Evolutionary conservation across 1,140 invertebrate species (phyloP).

Genomic region (Drosophila lacteicornis): DNA sequence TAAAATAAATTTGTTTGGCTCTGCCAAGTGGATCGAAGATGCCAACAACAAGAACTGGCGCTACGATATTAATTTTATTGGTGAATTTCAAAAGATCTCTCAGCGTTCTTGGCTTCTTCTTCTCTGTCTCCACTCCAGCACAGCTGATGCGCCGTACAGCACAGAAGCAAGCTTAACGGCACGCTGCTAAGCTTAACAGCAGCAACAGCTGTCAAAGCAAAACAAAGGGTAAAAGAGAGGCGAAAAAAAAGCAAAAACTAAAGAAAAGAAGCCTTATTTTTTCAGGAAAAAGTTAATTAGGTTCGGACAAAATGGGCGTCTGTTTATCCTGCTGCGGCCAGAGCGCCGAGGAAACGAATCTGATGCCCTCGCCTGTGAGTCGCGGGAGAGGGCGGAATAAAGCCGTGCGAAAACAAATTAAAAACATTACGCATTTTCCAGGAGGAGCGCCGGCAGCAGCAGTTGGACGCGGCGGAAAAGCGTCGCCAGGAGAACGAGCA

Average conservation of each 20-base stretch:
- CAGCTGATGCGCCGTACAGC: conserved; percentile 43
- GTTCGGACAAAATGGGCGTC: conserved; percentile 50
- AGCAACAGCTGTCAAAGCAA: conserved; percentile 45
- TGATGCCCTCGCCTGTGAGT: conserved; percentile 75
- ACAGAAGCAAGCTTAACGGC: not conserved
- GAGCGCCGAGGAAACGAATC: conserved; percentile 70
- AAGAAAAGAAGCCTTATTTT: conserved; percentile 49
- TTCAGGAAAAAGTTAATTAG: not conserved
- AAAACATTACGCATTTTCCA: conserved; percentile 7
- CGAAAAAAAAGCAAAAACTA: conserved; percentile 26
- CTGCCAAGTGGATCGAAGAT: conserved; percentile 7
- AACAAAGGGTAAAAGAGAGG: conserved; percentile 54
- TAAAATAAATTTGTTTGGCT: conserved; percentile 13
- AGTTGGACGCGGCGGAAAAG: conserved; percentile 77
- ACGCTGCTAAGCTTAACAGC: conserved; percentile 8
- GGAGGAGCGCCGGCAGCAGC: conserved; percentile 76
- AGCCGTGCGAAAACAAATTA: not conserved
- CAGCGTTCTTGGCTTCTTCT: conserved; percentile 15
- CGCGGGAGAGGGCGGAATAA: not conserved
- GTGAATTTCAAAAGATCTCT: conserved; percentile 30
- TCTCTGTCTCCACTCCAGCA: conserved; percentile 5
- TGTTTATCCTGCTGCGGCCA: conserved; percentile 66
- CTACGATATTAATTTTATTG: conserved; percentile 67
- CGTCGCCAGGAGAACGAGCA: conserved; percentile 74
- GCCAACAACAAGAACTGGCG: conserved; percentile 28